phyloP scores from a whole-genome alignment of 2,797 vertebrate genomes.

The Hyperoplus lanceolatus region DNA sequence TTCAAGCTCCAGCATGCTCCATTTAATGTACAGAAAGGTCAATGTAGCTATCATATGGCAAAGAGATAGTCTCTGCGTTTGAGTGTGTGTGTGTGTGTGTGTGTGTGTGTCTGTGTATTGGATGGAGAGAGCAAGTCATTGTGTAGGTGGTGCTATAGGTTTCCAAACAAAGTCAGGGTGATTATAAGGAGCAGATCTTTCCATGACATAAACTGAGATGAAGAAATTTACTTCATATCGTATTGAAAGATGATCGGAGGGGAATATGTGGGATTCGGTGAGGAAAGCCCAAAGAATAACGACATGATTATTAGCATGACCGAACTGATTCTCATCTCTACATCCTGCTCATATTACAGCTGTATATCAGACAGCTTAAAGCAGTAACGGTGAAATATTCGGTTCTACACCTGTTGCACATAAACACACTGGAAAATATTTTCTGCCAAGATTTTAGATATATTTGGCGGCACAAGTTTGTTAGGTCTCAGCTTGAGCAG shows the following conservation, averaged over 20 bases:
- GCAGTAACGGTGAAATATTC: conserved; percentile 20
- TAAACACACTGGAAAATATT: not conserved
- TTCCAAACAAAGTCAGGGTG: conserved; percentile 43
- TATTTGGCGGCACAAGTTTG: conserved; percentile 6
- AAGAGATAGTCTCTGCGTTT: conserved; percentile 35
- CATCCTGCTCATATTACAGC: conserved; percentile 38
- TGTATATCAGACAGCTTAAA: conserved; percentile 29
- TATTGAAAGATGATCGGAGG: conserved; percentile 46
- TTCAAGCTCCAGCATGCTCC: conserved; percentile 44
- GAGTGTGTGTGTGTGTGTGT: conserved; percentile 22
- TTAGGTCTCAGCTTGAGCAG: not conserved
- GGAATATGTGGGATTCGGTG: conserved; percentile 33
- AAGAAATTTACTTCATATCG: conserved; percentile 34
- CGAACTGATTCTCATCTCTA: conserved; percentile 41
- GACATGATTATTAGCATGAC: conserved; percentile 39
- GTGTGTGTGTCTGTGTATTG: conserved; percentile 26
- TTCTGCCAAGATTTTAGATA: conserved; percentile 19
- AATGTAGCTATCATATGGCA: conserved; percentile 53
- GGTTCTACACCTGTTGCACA: conserved; percentile 1
- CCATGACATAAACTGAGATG: conserved; percentile 52
- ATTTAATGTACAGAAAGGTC: conserved; percentile 60
- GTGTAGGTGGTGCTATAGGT: conserved; percentile 18
- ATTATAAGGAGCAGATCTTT: conserved; percentile 65
- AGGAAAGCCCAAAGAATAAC: conserved; percentile 42
- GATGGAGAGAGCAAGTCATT: not conserved